Conservation (phyloP, 2,888 invertebrate genomes). For the Stomorhina lunata region DNA sequence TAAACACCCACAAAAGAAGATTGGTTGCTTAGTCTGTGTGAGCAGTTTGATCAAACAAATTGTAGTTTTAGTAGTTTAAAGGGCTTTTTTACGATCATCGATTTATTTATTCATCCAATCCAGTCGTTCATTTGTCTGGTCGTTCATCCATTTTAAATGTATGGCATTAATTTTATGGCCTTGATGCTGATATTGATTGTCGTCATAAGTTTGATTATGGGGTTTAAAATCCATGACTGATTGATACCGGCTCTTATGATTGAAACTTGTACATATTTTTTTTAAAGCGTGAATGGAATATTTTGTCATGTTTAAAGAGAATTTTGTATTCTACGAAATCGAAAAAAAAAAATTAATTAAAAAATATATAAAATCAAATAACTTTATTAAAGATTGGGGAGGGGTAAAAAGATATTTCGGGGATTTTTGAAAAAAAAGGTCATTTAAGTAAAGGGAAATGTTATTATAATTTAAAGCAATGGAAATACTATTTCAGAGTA, state of each 20-base stretch:
- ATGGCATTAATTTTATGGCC: background rate
- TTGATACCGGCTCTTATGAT: background rate
- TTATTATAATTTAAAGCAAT: no score
- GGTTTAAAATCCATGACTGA: background rate
- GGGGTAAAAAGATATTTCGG: background rate
- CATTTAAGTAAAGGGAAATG: no score
- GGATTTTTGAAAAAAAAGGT: no score
- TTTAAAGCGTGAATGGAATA: background rate
- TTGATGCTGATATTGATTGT: constrained; percentile 9
- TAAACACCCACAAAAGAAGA: background rate
- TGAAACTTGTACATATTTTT: background rate
- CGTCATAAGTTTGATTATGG: constrained; percentile 10
- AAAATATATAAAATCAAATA: background rate
- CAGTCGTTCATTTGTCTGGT: no score
- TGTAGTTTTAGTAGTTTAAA: background rate
- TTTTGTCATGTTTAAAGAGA: background rate
- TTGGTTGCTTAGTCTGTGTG: background rate
- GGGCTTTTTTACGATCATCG: constrained; percentile 1
- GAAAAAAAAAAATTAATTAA: no score
- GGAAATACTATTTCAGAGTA: no score
- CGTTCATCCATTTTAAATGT: background rate
- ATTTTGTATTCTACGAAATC: constrained; percentile 13
- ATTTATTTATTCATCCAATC: no score
- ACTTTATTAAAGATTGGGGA: background rate
- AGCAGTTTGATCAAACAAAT: background rate